Conservation (phyloP, 2,888 invertebrate species). For the Entomobrya multifasciata region DNA sequence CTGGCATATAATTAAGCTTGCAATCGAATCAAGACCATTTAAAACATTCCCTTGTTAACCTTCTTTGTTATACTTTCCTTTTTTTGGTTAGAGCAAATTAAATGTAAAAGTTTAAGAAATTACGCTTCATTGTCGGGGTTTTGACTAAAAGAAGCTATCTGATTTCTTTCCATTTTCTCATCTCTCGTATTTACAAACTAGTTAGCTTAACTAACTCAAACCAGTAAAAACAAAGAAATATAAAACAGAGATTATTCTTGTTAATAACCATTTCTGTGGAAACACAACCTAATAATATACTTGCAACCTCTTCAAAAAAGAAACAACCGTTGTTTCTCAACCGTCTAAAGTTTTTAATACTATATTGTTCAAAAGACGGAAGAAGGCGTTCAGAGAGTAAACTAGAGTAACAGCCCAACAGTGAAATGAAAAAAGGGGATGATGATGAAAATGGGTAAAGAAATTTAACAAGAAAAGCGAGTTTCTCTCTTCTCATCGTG, state of each 20-base stretch:
- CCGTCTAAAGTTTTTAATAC: not conserved
- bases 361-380: not conserved
- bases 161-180: constrained; percentile 14
- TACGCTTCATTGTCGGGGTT: too few species aligned
- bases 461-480: constrained; percentile 37
- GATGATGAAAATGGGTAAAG: constrained; percentile 1
- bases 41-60: too few species aligned
- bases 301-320: constrained; percentile 18
- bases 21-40: too few species aligned
- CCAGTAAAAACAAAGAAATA: not conserved
- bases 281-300: constrained; percentile 21
- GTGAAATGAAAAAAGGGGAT: not conserved
- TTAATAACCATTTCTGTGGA: constrained; percentile 23
- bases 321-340: not conserved
- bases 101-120: too few species aligned
- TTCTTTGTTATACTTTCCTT: too few species aligned
- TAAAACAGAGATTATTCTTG: not conserved
- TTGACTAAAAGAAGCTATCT: constrained; percentile 3
- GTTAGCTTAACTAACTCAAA: constrained; percentile 47
- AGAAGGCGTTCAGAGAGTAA: not conserved
- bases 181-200: constrained; percentile 52
- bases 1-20: too few species aligned
- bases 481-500: constrained; percentile 21
- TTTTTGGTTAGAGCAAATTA: too few species aligned
- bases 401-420: too few species aligned